Evolutionary conservation across 2,797 vertebrate genomes (phyloP).

Genomic region (Petrocephalus sullivani): DNA sequence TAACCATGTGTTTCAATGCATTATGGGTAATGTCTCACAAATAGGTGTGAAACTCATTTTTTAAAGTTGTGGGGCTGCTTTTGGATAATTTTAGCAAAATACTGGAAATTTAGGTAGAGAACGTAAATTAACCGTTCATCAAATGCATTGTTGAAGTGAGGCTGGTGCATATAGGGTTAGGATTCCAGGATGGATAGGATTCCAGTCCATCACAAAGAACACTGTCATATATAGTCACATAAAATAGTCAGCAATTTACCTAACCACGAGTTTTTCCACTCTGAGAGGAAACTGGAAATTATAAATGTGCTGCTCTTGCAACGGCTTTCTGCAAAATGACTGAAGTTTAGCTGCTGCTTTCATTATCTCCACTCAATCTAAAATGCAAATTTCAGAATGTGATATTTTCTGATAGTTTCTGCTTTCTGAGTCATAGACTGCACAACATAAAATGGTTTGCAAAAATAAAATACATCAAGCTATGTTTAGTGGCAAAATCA

Average conservation of each 20-base stretch:
- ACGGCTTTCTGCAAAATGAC: background rate
- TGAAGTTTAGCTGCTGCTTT: background rate
- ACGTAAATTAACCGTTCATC: background rate
- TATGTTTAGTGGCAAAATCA: constrained; percentile 12
- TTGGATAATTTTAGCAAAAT: background rate
- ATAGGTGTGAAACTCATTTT: background rate
- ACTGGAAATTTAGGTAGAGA: background rate
- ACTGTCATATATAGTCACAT: background rate
- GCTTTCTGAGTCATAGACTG: background rate
- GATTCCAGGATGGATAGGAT: background rate
- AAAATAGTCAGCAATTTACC: background rate
- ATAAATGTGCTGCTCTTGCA: background rate
- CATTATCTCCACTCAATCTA: background rate
- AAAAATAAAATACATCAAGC: background rate
- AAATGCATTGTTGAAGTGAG: background rate
- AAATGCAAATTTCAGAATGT: background rate
- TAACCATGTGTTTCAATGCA: background rate
- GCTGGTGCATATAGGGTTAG: background rate
- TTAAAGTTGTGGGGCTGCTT: too few relatives aligned
- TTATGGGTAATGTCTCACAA: background rate
- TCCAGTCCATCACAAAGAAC: background rate
- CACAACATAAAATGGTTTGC: background rate
- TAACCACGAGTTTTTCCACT: background rate
- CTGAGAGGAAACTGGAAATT: background rate
- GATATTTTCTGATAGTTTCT: background rate